Evolutionary conservation across 2,888 invertebrate species (phyloP), one percentile per base, ranked within the genome.

Genomic region (Tenodera sinensis): DNA sequence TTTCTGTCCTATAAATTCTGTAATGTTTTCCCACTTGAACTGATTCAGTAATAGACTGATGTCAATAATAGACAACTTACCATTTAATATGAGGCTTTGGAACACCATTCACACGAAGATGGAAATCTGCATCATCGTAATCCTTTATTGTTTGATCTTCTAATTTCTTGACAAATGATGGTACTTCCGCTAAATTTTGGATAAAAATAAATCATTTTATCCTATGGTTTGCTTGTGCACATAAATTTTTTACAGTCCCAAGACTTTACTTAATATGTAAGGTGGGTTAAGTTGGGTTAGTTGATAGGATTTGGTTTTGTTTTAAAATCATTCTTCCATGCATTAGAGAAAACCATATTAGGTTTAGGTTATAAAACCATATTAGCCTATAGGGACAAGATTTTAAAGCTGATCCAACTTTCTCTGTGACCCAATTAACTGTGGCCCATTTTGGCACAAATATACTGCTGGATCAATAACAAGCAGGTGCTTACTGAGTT

Each of bases 61-160:
- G 9, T 2, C 12, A 42, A 42, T 12, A 1, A 12, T 42, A 28
- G 1, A 27, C n/a, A 8, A 89, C 90, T 90, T 93, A 94, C 98
- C 98, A 99, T 90, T 95, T 95, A 83, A 98, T 95, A 87, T 96
- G 95, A 0, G 98, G 98, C 92, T 96, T 95, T 2, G 98, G 98
- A 87, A 97, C 95, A 84, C 97, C 98, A 92, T 96, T 96, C n/a
- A 96, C 96, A 85, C 97, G 95, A 6, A 97, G 96, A 92, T 96
- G 96, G 27, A 97, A 94, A 7, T 95, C 95, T 20, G 95, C 94
- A 91, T 96, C 95, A 54, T 96, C 96, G 91, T 96, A 96, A 92
- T 97, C 97, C 90, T 96, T 95, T 6, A 97, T 95, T 25, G 95
- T 94, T 88, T 96, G 95, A 92, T 96, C 95, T 90, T 95, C 95